These are phyloP conservation scores for Parochlus steinenii DNA, from an alignment of 2,888 invertebrate species.

Conservation along the genomic window DNA sequence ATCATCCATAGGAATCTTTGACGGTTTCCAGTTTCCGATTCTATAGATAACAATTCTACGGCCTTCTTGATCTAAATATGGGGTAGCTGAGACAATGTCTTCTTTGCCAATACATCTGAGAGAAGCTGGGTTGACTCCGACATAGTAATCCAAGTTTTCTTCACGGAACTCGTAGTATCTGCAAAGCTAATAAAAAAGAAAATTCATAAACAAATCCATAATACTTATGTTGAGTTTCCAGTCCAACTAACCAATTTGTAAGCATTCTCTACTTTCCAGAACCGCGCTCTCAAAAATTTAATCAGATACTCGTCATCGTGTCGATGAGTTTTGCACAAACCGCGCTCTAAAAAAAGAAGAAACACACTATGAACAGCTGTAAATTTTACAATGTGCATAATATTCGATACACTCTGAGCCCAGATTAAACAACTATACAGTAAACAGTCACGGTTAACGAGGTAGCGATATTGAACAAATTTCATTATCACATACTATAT, in stretches of 20 bases:
- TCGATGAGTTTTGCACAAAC: conserved; percentile 55
- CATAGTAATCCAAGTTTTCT: conserved; percentile 48
- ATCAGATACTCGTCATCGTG: conserved; percentile 60
- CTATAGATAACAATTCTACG: conserved; percentile 54
- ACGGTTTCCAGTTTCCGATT: conserved; percentile 61
- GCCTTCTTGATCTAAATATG: conserved; percentile 59
- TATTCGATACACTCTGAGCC: too few relatives aligned
- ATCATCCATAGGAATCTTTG: conserved; percentile 44
- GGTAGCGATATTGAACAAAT: too few relatives aligned
- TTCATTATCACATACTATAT: too few relatives aligned
- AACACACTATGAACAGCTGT: too few relatives aligned
- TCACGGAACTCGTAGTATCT: conserved; percentile 62
- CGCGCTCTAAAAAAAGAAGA: conserved; percentile 41
- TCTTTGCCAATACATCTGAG: conserved; percentile 47
- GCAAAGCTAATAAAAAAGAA: conserved; percentile 32
- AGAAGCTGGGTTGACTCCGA: conserved; percentile 46
- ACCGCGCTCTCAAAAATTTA: conserved; percentile 56
- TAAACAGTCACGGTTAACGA: too few relatives aligned
- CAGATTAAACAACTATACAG: too few relatives aligned
- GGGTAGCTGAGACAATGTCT: conserved; percentile 52
- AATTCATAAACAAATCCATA: conserved; percentile 1
- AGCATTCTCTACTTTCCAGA: conserved; percentile 51
- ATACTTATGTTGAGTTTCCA: background rate
- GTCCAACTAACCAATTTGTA: conserved; percentile 50
- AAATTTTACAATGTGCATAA: too few relatives aligned